Conservation (phyloP, 92 coral and sea anemone genomes). For the Heliopora coerulea region DNA sequence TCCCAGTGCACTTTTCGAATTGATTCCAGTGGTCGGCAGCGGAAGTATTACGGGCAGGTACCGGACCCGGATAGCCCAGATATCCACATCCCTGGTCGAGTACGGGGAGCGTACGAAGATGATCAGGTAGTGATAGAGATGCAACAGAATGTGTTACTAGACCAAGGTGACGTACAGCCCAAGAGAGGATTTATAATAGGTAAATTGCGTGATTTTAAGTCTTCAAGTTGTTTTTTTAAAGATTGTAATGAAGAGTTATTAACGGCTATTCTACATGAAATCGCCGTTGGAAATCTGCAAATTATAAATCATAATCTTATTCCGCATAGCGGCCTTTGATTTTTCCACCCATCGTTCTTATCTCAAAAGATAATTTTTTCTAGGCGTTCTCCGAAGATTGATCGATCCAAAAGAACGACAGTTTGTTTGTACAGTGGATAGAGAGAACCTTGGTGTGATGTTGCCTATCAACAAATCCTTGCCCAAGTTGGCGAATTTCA, state of each 20-base stretch:
- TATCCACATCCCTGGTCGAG: constrained; percentile 67
- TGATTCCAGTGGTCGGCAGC: constrained; percentile 14
- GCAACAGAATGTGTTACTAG: background rate
- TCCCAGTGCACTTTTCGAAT: constrained; percentile 34
- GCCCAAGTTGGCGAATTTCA: constrained; percentile 61
- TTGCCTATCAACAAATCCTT: constrained; percentile 76
- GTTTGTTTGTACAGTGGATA: constrained; percentile 72
- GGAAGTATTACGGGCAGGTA: constrained; percentile 59
- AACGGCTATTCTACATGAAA: no score
- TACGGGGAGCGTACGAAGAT: constrained; percentile 72
- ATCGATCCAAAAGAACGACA: constrained; percentile 84
- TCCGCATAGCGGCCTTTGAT: no score
- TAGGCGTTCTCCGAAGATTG: constrained; percentile 72
- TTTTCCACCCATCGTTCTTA: background rate
- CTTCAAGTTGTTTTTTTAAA: no score
- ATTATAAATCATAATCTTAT: no score
- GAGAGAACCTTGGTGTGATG: constrained; percentile 62
- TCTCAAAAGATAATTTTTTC: no score
- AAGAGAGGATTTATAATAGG: background rate
- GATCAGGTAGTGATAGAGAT: constrained; percentile 80
- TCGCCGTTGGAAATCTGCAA: no score
- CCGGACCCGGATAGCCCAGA: constrained; percentile 79
- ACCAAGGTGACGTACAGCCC: background rate
- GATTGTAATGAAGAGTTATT: no score
- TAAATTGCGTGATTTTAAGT: no score